These are phyloP conservation scores for Dioctria rufipes DNA, from an alignment of 2,888 invertebrate species.

Conservation along the genomic window DNA sequence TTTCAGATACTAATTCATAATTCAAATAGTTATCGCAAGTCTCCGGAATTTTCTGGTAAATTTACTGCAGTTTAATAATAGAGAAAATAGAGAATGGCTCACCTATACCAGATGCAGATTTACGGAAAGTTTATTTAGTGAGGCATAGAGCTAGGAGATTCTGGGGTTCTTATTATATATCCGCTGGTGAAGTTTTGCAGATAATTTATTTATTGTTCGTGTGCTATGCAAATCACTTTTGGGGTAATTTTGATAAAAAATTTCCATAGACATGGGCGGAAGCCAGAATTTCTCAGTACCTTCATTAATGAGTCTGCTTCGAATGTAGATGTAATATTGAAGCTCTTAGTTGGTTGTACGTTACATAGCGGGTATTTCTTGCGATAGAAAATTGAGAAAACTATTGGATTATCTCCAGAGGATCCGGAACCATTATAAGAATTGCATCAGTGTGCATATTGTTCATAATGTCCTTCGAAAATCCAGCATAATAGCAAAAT, in stretches of 20 bases:
- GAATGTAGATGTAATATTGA: too few species aligned
- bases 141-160: background rate
- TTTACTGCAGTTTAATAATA: constrained; percentile 57
- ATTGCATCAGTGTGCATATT: too few species aligned
- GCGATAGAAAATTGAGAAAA: too few species aligned
- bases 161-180: background rate
- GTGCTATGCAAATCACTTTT: constrained; percentile 58
- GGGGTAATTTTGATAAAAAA: constrained; percentile 55
- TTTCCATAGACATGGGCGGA: background rate
- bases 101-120: background rate
- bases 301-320: too few species aligned
- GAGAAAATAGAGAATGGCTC: constrained; percentile 3
- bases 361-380: too few species aligned
- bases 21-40: constrained; percentile 57
- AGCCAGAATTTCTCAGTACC: too few species aligned
- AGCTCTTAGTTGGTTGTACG: too few species aligned
- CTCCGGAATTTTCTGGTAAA: constrained; percentile 59
- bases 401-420: too few species aligned
- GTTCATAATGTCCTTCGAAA: too few species aligned
- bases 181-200: constrained; percentile 44
- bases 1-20: constrained; percentile 55
- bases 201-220: constrained; percentile 57
- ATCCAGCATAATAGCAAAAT: too few species aligned
- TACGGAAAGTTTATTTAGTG: constrained; percentile 27
- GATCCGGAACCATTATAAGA: too few species aligned